phyloP scores from a whole-genome alignment of 2,797 vertebrate species.

The Pyrocephalus nanus region DNA sequence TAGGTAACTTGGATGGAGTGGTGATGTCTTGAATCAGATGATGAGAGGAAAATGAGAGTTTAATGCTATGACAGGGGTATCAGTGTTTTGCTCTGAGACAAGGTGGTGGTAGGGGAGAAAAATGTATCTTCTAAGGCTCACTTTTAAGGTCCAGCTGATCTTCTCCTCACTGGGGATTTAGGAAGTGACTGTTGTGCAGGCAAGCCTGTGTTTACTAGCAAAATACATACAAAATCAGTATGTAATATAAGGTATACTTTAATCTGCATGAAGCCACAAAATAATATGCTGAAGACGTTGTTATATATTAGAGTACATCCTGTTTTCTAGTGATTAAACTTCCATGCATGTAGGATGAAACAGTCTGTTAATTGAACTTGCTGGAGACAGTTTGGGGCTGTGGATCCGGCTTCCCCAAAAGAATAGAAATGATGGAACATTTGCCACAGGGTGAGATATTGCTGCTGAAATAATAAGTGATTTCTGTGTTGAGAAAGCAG shows the following conservation, averaged over 20 bases:
- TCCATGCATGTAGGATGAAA: background rate
- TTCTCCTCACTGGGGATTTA: background rate
- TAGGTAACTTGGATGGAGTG: background rate
- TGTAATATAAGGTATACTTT: background rate
- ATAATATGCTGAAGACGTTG: background rate
- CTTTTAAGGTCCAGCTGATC: background rate
- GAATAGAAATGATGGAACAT: background rate
- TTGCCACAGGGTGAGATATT: background rate
- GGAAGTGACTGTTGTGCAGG: background rate
- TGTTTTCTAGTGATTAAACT: constrained; percentile 16
- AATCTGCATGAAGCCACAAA: background rate
- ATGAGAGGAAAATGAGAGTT: background rate
- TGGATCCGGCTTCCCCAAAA: background rate
- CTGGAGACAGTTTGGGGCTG: background rate
- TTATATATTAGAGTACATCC: background rate
- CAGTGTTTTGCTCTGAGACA: background rate
- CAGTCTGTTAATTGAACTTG: background rate
- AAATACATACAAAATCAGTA: background rate
- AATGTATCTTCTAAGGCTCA: background rate
- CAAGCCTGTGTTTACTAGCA: background rate
- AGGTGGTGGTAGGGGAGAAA: background rate
- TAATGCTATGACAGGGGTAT: background rate
- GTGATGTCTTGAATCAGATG: background rate
- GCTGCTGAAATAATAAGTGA: background rate
- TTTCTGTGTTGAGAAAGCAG: background rate